Base-by-base conservation (phyloP, 1,140 invertebrate species). In the Cephus cinctus region DNA sequence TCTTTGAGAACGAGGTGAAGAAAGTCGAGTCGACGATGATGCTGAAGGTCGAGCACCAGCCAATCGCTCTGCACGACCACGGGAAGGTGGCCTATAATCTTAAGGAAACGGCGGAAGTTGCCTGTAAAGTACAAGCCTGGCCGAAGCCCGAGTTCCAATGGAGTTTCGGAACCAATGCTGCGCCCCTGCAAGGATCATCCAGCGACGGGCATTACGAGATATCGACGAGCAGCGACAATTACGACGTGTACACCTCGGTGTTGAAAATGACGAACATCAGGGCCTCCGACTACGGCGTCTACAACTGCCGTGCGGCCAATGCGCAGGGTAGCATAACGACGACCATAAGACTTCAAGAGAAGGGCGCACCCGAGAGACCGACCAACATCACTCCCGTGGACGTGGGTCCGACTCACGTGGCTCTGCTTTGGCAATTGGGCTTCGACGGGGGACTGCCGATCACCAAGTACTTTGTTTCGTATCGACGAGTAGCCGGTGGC, bases 101-200 rank as follows among this genome's bases (percentile, higher is more conserved):
- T 2, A 77, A 82, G 8, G 91, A 95, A 65, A 88, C 83, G 0
- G 93, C 92, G 0, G 84, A 90, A 66, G 86, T 96, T 6, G 80
- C 87, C 2, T 96, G 94, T 69, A 84, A 87, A 63, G 90, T 96
- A 2, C 90, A 94, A 67, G 91, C 93, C 0, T 96, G 92, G 73
- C 94, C 93, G 0, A 88, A 89, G 61, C 92, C 92, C 0, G 89
- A 91, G 61, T 95, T 96, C 69, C 90, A 94, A 57, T 96, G 93
- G 93, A 90, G 83, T 52, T 93, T 84, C 53, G 86, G 84, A 4
- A 83, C 82, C 0, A 89, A 89, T 61, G 75, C 79, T 0, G 83
- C 86, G 0, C 85, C 86, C 0, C 70, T 90, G 6, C 81, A 87
- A 47, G 85, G 85, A 51, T 86, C 86, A 1, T 78, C 80, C 1